These are phyloP conservation scores for Aphaenogaster rudis DNA, from an alignment of 1,140 invertebrate genomes.

Conservation along the genomic window DNA sequence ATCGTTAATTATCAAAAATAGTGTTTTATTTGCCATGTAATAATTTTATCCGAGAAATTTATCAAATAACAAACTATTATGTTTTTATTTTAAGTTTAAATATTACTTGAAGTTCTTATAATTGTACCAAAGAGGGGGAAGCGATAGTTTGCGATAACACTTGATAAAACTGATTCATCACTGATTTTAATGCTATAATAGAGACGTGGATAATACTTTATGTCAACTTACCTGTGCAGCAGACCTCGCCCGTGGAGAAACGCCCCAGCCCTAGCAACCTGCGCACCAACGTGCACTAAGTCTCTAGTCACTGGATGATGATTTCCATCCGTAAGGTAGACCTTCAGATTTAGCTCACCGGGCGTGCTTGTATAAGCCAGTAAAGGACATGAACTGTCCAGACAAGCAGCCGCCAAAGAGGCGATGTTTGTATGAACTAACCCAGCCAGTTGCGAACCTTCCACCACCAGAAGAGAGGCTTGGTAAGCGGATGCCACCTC, in stretches of 20 bases:
- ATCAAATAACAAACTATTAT: neutral
- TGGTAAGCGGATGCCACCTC: slow-evolving; percentile 94
- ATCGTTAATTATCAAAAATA: neutral
- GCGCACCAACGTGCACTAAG: slow-evolving; percentile 95
- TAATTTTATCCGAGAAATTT: neutral
- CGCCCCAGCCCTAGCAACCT: slow-evolving; percentile 94
- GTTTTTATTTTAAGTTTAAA: slow-evolving; percentile 18
- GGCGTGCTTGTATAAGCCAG: slow-evolving; percentile 93
- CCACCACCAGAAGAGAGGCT: slow-evolving; percentile 93
- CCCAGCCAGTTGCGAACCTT: slow-evolving; percentile 94
- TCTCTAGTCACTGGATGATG: slow-evolving; percentile 92
- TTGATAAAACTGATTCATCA: neutral
- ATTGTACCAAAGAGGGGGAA: neutral
- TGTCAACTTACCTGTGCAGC: slow-evolving; percentile 89
- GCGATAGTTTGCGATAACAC: neutral
- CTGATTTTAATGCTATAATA: neutral
- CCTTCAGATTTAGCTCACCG: slow-evolving; percentile 95
- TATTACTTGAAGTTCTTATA: neutral
- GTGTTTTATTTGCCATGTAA: neutral
- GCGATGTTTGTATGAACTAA: slow-evolving; percentile 94
- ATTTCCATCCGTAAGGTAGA: slow-evolving; percentile 90
- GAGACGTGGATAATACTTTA: neutral
- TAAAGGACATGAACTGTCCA: slow-evolving; percentile 91
- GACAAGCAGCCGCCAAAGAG: slow-evolving; percentile 93
- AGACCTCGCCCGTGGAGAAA: slow-evolving; percentile 96